Evolutionary conservation across 2,113 vertebrate species (phyloP).

Genomic region (Ammodytes dubius): DNA sequence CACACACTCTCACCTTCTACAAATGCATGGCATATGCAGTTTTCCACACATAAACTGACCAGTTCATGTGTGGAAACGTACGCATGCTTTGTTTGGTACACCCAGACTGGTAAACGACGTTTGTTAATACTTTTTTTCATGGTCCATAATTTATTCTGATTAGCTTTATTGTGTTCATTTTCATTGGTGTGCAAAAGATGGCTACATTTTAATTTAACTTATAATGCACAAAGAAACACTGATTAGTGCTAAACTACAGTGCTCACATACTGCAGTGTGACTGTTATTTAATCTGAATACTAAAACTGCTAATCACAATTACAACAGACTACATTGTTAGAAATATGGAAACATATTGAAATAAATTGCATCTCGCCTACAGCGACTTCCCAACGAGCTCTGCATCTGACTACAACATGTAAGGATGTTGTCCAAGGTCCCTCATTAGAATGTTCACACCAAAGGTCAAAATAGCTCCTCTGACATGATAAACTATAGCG

Average conservation of each 20-base stretch:
- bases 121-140: neutral
- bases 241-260: neutral
- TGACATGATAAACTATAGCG: conserved; percentile 13
- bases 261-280: no score
- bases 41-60: neutral
- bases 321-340: neutral
- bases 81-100: neutral
- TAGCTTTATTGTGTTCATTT: neutral
- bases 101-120: neutral
- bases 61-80: no score
- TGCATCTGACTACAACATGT: neutral
- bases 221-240: neutral
- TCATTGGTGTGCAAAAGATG: neutral
- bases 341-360: no score
- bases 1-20: neutral
- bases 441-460: conserved; percentile 20
- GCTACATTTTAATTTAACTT: neutral
- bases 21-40: no score
- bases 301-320: neutral
- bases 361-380: no score
- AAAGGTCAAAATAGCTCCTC: conserved; percentile 7
- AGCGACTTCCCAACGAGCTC: neutral
- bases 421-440: conserved; percentile 16
- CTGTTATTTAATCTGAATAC: neutral
- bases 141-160: conserved; percentile 2